Evolutionary conservation across 2,797 vertebrate genomes (phyloP), one percentile per base, ranked within the genome.

Genomic region (Pelodytes ibericus): DNA sequence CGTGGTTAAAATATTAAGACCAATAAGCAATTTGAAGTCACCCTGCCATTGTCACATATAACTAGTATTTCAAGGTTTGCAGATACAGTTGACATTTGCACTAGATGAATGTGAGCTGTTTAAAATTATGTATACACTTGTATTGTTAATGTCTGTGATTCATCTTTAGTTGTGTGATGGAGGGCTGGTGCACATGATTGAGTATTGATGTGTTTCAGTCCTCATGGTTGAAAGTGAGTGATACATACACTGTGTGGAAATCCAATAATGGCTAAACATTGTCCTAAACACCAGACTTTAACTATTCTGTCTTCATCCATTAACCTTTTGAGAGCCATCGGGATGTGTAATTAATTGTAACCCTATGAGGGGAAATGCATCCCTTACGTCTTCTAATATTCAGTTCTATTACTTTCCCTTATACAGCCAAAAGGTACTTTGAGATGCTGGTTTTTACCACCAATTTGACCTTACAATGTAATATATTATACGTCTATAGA

Each of bases 181-280:
- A 79, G 62, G 57, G 47, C 29, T 49, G 20, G 62, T 67, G 58
- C 68, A 47, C 63, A 69, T 79, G 76, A 79, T 68, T 72, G 64
- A 79, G 64, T 79, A 79, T 79, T 73, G 76, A 73, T 71, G 63
- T 79, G 30, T 62, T 73, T 71, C 61, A 61, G 71, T 22, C 64
- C 70, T 68, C 65, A 26, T 72, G 70, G n/a, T 57, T 68, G 56
- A 62, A 62, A 73, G 70, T 56, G 31, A 72, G 64, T 47, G 76
- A 68, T 79, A 67, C 57, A 67, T 68, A 68, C 62, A 30, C 65
- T 68, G 70, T 44, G 41, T 62, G 57, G 64, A 63, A 76, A 62
- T 76, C 74, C 67, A 70, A 62, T 76, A 71, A 71, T 76, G 69
- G 26, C 64, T 60, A 72, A 72, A 73, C 44, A 56, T 57, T 68